A percentile compares a stretch with the other conserved stretches of the same genome.
These are phyloP conservation scores for Plagiodera versicolora DNA, from an alignment of 2,888 invertebrate species.

Conservation along the genomic window DNA sequence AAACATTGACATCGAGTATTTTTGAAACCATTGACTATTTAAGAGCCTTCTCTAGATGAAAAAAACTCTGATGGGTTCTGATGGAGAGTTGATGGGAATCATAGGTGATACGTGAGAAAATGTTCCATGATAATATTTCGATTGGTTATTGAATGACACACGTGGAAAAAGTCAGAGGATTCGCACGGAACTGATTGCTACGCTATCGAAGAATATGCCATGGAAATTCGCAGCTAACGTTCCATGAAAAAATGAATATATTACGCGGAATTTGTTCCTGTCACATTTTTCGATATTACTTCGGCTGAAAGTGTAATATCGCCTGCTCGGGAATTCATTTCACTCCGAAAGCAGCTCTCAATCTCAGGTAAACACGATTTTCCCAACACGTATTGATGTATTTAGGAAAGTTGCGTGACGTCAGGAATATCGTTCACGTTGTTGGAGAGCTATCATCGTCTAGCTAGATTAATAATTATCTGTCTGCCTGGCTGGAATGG, in stretches of 20 bases:
- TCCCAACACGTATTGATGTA: neutral
- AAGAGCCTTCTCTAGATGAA: no score
- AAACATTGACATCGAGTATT: no score
- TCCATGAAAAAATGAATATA: conserved; percentile 13
- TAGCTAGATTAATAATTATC: neutral
- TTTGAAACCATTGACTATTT: no score
- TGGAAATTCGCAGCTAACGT: conserved; percentile 9
- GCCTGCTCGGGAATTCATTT: neutral
- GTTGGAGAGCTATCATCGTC: neutral
- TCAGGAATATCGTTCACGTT: neutral
- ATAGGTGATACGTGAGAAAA: no score
- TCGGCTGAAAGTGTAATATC: neutral
- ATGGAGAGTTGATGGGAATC: no score
- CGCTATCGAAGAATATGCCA: neutral
- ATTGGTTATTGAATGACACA: conserved; percentile 16
- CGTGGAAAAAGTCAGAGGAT: conserved; percentile 14
- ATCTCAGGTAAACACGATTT: neutral
- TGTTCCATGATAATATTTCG: no score
- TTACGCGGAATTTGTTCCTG: conserved; percentile 10
- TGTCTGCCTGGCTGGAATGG: neutral
- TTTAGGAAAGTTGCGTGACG: neutral
- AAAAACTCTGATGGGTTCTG: no score
- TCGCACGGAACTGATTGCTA: conserved; percentile 3
- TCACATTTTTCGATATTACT: conserved; percentile 8
- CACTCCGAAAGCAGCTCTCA: neutral